Evolutionary conservation across 2,797 vertebrate genomes (phyloP).

Genomic region (Artibeus jamaicensis): DNA sequence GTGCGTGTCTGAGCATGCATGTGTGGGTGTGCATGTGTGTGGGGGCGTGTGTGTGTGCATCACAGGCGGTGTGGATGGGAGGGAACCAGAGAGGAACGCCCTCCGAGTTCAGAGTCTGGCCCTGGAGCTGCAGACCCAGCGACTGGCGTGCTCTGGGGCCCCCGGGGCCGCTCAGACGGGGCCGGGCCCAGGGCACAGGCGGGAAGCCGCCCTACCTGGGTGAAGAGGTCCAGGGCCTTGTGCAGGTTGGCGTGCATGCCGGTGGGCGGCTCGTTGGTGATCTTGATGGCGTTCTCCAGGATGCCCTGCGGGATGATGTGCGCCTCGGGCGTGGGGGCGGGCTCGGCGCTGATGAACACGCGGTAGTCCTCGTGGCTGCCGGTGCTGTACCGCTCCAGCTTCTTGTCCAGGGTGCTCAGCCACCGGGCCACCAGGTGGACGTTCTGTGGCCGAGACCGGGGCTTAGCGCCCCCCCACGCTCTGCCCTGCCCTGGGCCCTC

Average conservation of each 20-base stretch:
- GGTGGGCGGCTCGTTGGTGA: conserved; percentile 83
- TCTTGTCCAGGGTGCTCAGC: conserved; percentile 82
- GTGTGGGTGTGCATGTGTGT: not conserved
- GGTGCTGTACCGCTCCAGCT: conserved; percentile 74
- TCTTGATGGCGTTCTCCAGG: conserved; percentile 85
- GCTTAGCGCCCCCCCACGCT: fast-evolving
- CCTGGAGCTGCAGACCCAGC: not conserved
- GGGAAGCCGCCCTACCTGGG: conserved; percentile 75
- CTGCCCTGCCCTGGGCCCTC: fast-evolving
- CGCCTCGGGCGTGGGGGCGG: conserved; percentile 72
- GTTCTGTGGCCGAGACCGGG: conserved; percentile 73
- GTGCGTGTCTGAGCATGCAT: fast-evolving
- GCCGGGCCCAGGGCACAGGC: fast-evolving
- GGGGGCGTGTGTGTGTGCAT: not conserved
- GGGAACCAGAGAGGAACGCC: not conserved
- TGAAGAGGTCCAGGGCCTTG: conserved; percentile 84
- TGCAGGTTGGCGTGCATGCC: conserved; percentile 85
- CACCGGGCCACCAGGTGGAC: conserved; percentile 85
- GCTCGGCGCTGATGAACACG: conserved; percentile 83
- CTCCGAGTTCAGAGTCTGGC: too few relatives aligned
- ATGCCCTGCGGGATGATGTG: conserved; percentile 86
- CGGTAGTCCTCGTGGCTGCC: conserved; percentile 81
- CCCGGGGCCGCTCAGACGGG: not conserved
- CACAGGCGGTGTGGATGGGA: not conserved
- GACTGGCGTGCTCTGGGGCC: not conserved